These are phyloP conservation scores for Rhinogobius similis DNA, from an alignment of 2,113 vertebrate genomes.

Conservation along the genomic window DNA sequence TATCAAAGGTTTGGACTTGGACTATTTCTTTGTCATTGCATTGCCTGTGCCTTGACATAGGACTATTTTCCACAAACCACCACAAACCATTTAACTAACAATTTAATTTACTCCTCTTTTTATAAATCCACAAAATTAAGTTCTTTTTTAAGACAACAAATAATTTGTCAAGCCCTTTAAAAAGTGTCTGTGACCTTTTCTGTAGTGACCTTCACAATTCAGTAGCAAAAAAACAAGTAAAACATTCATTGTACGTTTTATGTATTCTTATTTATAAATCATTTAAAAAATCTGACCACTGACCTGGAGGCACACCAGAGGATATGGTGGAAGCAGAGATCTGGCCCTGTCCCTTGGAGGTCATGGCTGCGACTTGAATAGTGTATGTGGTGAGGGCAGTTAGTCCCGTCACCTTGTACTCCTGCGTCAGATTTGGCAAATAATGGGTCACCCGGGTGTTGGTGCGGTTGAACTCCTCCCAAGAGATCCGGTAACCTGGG, in stretches of 20 bases:
- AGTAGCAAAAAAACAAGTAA: background rate
- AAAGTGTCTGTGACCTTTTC: background rate
- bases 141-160: no score
- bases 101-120: no score
- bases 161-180: no score
- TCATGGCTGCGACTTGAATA: conserved; percentile 97
- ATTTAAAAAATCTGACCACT: conserved; percentile 36
- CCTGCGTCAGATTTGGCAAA: conserved; percentile 92
- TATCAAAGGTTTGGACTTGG: no score
- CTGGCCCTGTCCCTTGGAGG: conserved; percentile 93
- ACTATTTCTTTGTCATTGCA: background rate
- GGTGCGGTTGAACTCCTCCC: conserved; percentile 98
- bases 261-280: conserved; percentile 1
- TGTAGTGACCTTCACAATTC: background rate
- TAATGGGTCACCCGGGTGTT: conserved; percentile 97
- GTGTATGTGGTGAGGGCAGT: conserved; percentile 97
- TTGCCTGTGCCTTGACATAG: no score
- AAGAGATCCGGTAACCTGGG: conserved; percentile 96
- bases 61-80: no score
- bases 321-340: conserved; percentile 95
- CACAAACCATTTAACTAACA: background rate
- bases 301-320: conserved; percentile 96
- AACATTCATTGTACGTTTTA: background rate
- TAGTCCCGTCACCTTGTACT: conserved; percentile 94
- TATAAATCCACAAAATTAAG: no score